These are phyloP conservation scores for Hystrix brachyura DNA, from an alignment of 2,113 vertebrate genomes.

Conservation along the genomic window DNA sequence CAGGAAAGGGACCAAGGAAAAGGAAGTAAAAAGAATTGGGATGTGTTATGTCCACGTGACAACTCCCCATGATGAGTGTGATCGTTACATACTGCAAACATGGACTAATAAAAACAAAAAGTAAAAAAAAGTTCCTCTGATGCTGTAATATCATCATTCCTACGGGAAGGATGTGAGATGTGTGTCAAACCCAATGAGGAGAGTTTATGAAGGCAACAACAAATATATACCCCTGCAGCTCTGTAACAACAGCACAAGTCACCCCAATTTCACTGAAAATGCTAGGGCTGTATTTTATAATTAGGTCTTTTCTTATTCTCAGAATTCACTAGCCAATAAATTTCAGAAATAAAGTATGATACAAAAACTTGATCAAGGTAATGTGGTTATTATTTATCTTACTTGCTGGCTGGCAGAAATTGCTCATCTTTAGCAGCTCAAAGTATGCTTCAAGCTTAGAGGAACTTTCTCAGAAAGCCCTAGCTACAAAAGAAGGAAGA, in stretches of 20 bases:
- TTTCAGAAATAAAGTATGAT: conserved; percentile 57
- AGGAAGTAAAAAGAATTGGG: background rate
- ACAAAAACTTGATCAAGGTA: background rate
- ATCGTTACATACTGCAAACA: background rate
- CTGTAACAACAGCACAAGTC: background rate
- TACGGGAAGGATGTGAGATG: background rate
- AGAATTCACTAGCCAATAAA: background rate
- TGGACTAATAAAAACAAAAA: background rate
- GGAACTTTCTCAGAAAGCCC: conserved; percentile 6
- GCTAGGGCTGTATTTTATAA: background rate
- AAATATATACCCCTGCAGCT: background rate
- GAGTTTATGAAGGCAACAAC: background rate
- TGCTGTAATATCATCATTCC: background rate
- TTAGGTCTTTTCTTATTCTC: background rate
- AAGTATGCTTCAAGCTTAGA: conserved; percentile 5
- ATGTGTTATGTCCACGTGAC: background rate
- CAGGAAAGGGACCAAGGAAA: background rate
- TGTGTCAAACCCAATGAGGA: background rate
- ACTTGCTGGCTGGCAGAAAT: background rate
- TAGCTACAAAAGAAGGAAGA: background rate
- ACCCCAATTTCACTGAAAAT: background rate
- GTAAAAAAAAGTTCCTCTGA: background rate
- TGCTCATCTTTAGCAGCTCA: background rate
- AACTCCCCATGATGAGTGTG: background rate
- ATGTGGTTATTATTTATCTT: background rate